Evolutionary conservation across 53 echinoderm and acorn worm genomes (phyloP), one percentile per base, ranked within the genome.

Genomic region (Antedon mediterranea): DNA sequence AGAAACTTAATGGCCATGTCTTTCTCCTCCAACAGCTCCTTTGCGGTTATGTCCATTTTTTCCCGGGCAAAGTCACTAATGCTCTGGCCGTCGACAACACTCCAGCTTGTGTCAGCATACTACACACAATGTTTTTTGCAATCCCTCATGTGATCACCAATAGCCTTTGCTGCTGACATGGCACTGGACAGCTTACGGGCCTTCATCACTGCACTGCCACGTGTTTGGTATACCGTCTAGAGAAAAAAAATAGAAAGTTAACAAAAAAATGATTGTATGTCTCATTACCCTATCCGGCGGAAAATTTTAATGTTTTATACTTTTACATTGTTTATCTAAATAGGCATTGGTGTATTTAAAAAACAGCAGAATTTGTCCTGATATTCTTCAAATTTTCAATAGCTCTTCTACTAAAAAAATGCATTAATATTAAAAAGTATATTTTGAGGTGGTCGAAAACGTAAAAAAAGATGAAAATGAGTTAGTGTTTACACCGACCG

Each of bases 101-200:
- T 34, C 91, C 91, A 95, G 0, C 72, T 70, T 30, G 88, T 85
- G 33, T 84, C 75, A 18, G 43, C 71, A 87, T 82, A 88, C 95
- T 95, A 88, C 89, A 95, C 77, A 95, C 88, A 23, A 91, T 73
- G 71, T 79, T 91, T 74, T 85, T 83, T 31, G 95, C 87, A 92
- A 41, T 95, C 91, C 33, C 71, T 87, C 89, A 95, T 89, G 82
- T 95, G 95, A 77, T 95, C 95, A 79, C 91, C 87, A 34, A 95
- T 92, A 79, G 91, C 95, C 81, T 95, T 95, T 18, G 95, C 95
- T 18, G 95, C 95, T 30, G 95, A 95, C 95, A 95, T 95, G 28
- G 95, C 95, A 84, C 95, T 95, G 33, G 95, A 95, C 30, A 95
- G 78, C 78, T 95, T 92, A 82, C 95, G 87, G 20, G 91, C 95